Evolutionary conservation across 2,113 vertebrate genomes (phyloP).

Genomic region (Coptodon bakossiorum): DNA sequence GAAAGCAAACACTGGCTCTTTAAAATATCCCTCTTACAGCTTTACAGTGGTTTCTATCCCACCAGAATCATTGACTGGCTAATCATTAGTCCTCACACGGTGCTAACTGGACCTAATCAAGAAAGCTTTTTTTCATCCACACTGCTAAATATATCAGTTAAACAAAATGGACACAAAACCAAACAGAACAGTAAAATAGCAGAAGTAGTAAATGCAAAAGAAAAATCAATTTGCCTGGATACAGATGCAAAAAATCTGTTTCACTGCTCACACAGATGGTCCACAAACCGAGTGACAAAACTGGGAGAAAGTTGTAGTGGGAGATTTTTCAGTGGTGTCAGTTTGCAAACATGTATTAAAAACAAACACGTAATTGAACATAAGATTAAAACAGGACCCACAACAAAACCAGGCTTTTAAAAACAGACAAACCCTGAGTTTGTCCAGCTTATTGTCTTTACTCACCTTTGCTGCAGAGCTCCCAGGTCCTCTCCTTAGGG

Average conservation of each 20-base stretch:
- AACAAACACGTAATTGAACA: neutral
- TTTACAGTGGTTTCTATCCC: neutral
- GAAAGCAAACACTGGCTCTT: neutral
- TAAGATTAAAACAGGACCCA: neutral
- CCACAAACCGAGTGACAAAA: neutral
- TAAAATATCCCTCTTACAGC: neutral
- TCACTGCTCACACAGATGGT: neutral
- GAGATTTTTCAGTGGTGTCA: neutral
- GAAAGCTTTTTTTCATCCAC: neutral
- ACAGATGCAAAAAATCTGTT: neutral
- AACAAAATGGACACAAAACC: neutral
- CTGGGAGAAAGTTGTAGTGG: neutral
- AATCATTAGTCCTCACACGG: neutral
- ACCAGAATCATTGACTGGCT: neutral
- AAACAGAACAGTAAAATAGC: neutral
- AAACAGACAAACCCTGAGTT: neutral
- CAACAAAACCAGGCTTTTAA: neutral
- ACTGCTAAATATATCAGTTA: neutral
- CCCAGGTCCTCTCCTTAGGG: slow-evolving; percentile 74
- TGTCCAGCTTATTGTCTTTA: neutral
- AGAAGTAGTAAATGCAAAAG: neutral
- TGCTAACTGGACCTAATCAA: neutral
- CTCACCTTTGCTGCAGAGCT: slow-evolving; percentile 76
- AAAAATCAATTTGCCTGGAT: neutral
- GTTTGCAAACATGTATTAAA: neutral